Base-by-base conservation (phyloP, 1,140 invertebrate genomes). In the Halyomorpha halys region DNA sequence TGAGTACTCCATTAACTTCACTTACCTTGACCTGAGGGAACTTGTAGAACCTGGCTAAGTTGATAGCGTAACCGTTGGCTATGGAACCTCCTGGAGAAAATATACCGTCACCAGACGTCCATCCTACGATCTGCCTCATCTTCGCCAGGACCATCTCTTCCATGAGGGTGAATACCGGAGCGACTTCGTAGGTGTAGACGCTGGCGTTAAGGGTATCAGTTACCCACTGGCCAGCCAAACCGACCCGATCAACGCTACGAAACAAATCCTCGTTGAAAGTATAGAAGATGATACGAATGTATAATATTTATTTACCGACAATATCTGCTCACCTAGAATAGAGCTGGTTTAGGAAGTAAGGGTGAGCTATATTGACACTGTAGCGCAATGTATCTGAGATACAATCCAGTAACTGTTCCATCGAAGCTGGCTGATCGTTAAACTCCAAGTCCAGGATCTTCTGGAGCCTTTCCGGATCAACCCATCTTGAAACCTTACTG, bases 21-120 rank as follows among this genome's bases (percentile, higher is more conserved):
- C 71, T 77, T 71, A 84, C 83, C 82, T 95, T 96, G 44, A 86
- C 78, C 65, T 90, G 82, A 11, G 92, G 91, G 71, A 84, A 83
- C 63, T 80, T 79, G 67, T 83, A 75, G 71, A 89, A 86, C 44
- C 94, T 77, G 3, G 94, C 94, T 65, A 91, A 83, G 71, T 90
- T 89, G 63, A 98, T 91, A 15, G 90, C 94, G 73, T 98, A 98
- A 65, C 94, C 87, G 73, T 98, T 98, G 3, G 94, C 89, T 68
- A 97, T 88, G 0, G 93, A 94, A 0, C 95, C 95, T 34, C 95
- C 95, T 13, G 95, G 95, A 71, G 89, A 91, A 75, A 98, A 97
- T 54, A 97, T 91, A 0, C 91, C 94, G 15, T 87, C 85, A 0
- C 84, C 86, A 51, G 82, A 77, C 0, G 86, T 88, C 80, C 88